Evolutionary conservation across 2,888 invertebrate genomes (phyloP), one percentile per base, ranked within the genome.

Genomic region (Panzeria rudis): DNA sequence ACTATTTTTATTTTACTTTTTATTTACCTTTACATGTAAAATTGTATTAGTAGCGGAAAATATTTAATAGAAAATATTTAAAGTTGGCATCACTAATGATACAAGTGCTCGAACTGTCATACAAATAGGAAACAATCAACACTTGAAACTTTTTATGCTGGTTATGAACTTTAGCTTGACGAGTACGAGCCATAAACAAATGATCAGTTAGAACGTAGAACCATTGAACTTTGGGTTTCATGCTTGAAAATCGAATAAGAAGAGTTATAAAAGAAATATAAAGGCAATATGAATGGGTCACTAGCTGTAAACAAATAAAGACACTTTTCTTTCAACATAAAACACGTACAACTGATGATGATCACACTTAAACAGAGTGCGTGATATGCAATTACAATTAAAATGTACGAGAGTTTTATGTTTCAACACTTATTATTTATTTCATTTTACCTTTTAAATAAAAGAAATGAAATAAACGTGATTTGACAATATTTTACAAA

Each of bases 371-470:
- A 75, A 50, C 50, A 52, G 75, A 80, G 71, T 76, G 84, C 84
- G 84, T 84, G 84, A 84, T 84, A 84, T 84, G 84, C 79, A 80
- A 66, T 80, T 66, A 52, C 71, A 84, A 80, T 84, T 80, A 75
- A 75, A 56, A 71, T 73, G 47, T 61, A 69, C 23, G 76, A 66
- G 38, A 66, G 38, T 52, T 52, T 17, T n/a, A 76, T 75, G 75
- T 72, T 61, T 56, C 59, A 59, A 17, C 25, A 47, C n/a, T 20
- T 47, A 20, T 72, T 72, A 35, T 72, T 47, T 72, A 32, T 13
- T 32, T 59, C 2, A 32, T 72, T 38, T 61, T 72, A 61, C n/a
- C 15, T 41, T 69, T 35, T 23, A 17, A 47, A 68, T 17, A 20
- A 17, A 38, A 64, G 44, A 44, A 64, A 64, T 52, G 20, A 64